Conservation (phyloP, 2,797 vertebrate species). For the Channallabes apus region DNA sequence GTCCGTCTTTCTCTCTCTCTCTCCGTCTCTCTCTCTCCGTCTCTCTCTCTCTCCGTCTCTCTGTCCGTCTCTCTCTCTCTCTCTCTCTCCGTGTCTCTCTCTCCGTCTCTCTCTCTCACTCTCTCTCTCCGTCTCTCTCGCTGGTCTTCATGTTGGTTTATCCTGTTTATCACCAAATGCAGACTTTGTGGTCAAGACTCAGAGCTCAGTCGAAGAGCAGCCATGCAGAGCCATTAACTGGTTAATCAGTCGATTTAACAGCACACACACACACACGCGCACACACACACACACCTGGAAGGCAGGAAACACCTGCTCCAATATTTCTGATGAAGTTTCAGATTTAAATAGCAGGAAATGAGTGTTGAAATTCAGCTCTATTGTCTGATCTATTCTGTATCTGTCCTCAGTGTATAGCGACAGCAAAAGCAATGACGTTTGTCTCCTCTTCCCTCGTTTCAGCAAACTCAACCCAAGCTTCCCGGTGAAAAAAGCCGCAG, state of each 20-base stretch:
- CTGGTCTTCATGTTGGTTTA: not conserved
- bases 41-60: no score
- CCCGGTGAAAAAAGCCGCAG: constrained; percentile 85
- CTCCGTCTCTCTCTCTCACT: no score
- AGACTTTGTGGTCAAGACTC: not conserved
- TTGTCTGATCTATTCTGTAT: not conserved
- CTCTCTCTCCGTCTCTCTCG: not conserved
- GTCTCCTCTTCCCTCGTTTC: constrained; percentile 51
- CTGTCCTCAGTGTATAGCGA: not conserved
- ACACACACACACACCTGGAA: not conserved
- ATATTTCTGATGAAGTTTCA: not conserved
- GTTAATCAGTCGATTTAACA: not conserved
- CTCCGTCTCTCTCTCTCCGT: not conserved
- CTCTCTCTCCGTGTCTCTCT: not conserved
- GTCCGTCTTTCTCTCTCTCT: no score
- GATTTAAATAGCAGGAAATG: not conserved
- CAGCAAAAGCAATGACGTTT: not conserved
- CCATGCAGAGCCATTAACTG: not conserved
- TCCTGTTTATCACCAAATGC: not conserved
- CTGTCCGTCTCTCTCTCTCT: no score
- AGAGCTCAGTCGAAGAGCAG: not conserved
- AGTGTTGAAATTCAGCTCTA: not conserved
- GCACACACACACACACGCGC: no score
- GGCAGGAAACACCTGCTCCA: not conserved
- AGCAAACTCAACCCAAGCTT: constrained; percentile 91